Base-by-base conservation (phyloP, 23 tunicate species). In the Corella eumyota region DNA sequence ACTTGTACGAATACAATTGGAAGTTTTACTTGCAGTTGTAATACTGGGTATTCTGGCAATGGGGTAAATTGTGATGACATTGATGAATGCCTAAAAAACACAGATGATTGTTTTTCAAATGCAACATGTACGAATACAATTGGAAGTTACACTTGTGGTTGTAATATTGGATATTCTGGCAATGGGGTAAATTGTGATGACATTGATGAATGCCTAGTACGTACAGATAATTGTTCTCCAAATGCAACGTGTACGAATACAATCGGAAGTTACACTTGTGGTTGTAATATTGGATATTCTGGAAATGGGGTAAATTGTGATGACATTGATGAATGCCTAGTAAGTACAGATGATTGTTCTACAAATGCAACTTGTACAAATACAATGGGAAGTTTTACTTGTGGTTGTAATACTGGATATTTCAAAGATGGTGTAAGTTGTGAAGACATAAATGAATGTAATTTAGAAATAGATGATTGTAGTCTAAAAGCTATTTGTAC, bases 261-360 rank as follows among this genome's bases (percentile, higher is more conserved):
- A 4, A 20, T 24, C 44, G 68, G 68, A 62, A 62, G 68, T 62
- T 62, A 22, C 28, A 25, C 53, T 9, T 62, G 68, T 38, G 22
- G 26, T 11, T 62, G 68, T 28, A 62, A 40, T 38, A 21, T 25
- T 25, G 40, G 68, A 32, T 33, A 27, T 33, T 24, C 52, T 5
- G 68, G 68, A 31, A 52, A 62, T 62, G 68, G 68, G 23, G 44
- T 33, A 62, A 1, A 17, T 4, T 72, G 68, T 50, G 15, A 37
- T 28, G 72, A 67, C 66, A 30, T 34, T 34, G 71, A 78, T 45
- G 81, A 75, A 75, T 75, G 81, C 38, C 30, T 55, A 29, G 35
- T 24, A 17, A 32, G 36, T 15, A 62, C 70, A 21, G 6, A 25
- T 15, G 54, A 53, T 29, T 67, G 73, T 26, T 62, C 53, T 67